Evolutionary conservation across 1,140 invertebrate genomes (phyloP).

Genomic region (Achatina immaculata): DNA sequence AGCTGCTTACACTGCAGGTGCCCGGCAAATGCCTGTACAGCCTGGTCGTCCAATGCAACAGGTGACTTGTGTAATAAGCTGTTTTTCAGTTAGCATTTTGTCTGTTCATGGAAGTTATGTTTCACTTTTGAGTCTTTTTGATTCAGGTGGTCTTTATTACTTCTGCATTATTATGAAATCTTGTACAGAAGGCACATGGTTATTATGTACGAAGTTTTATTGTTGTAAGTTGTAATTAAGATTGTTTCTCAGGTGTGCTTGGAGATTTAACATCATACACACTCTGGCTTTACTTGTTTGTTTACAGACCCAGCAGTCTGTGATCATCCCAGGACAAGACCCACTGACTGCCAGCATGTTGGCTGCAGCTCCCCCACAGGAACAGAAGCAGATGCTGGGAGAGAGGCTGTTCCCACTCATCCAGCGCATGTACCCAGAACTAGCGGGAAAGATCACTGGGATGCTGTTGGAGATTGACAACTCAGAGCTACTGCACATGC

Average conservation of each 20-base stretch:
- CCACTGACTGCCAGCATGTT: conserved; percentile 96
- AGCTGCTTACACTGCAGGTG: background rate
- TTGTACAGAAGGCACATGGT: too few relatives aligned
- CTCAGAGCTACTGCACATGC: conserved; percentile 97
- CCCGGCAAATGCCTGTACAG: conserved; percentile 26
- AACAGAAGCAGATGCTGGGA: conserved; percentile 99
- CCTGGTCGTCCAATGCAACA: conserved; percentile 29
- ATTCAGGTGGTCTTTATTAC: too few relatives aligned
- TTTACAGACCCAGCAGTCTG: conserved; percentile 67
- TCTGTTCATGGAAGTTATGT: too few relatives aligned
- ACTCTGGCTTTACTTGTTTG: background rate
- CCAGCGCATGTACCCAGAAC: conserved; percentile 88
- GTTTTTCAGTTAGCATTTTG: too few relatives aligned
- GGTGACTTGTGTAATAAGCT: background rate
- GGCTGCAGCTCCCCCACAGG: conserved; percentile 91
- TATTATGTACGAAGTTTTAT: too few relatives aligned
- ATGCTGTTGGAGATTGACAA: conserved; percentile 99
- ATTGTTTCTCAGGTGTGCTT: too few relatives aligned
- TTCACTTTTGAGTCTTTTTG: too few relatives aligned
- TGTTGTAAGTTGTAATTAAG: too few relatives aligned
- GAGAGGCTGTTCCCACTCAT: conserved; percentile 99
- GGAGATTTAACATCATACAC: too few relatives aligned
- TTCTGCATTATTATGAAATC: too few relatives aligned
- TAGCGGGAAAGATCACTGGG: conserved; percentile 99
- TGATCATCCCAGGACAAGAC: conserved; percentile 89